Evolutionary conservation across 64 coral and sea anemone species (phyloP).

Genomic region (Montipora sp.): DNA sequence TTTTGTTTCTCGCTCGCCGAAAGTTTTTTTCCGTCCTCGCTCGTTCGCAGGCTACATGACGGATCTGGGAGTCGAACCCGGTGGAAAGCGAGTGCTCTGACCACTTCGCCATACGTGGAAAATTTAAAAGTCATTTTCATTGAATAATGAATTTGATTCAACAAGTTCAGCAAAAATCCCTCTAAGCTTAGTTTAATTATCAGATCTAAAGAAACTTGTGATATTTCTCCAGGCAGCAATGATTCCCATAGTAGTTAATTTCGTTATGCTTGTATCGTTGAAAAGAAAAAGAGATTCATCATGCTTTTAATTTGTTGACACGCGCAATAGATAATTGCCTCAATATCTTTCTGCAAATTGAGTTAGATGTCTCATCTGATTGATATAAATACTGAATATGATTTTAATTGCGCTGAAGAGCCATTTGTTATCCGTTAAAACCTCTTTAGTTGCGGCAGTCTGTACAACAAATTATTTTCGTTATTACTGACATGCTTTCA

Average conservation of each 20-base stretch:
- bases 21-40: too few species aligned
- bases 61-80: too few species aligned
- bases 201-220: not conserved
- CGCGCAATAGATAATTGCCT: not conserved
- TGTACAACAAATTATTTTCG: too few species aligned
- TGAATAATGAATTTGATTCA: not conserved
- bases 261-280: not conserved
- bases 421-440: too few species aligned
- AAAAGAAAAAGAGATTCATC: not conserved
- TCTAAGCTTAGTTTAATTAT: not conserved
- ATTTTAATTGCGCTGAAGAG: not conserved
- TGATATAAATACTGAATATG: not conserved
- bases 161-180: not conserved
- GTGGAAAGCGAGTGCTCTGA: too few species aligned
- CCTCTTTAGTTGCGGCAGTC: not conserved
- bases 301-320: not conserved
- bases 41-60: too few species aligned
- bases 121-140: not conserved
- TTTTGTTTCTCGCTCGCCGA: too few species aligned
- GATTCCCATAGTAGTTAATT: not conserved
- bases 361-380: not conserved
- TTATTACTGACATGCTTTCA: too few species aligned
- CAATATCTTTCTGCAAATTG: not conserved
- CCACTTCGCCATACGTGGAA: too few species aligned
- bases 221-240: not conserved